Percentiles rank a stretch among this genome's conserved stretches.
phyloP scores from a whole-genome alignment of 2,888 invertebrate genomes.

The Dryocosmus kuriphilus region DNA sequence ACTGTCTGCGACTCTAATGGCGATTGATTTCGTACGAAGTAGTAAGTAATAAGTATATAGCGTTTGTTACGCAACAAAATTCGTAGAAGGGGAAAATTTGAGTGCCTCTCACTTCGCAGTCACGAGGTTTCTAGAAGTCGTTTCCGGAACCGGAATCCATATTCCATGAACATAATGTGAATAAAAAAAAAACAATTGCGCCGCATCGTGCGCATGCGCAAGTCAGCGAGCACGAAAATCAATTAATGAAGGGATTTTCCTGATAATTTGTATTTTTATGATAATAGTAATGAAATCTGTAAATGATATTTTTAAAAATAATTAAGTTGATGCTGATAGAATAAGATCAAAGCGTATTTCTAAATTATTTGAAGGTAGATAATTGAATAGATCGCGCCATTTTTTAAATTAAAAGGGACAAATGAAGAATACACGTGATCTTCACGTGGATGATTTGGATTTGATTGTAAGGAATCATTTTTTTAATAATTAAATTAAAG shows the following conservation, averaged over 20 bases:
- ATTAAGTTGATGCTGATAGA: neutral
- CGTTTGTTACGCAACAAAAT: constrained; percentile 8
- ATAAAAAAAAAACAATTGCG: neutral
- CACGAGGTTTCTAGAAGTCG: neutral
- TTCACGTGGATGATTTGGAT: neutral
- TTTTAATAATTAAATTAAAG: neutral
- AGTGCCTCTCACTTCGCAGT: neutral
- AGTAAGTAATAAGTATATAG: no score
- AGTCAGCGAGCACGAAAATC: neutral
- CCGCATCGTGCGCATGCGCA: neutral
- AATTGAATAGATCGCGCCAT: neutral
- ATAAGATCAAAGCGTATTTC: neutral
- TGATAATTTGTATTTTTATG: neutral
- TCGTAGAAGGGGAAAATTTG: neutral
- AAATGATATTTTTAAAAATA: neutral
- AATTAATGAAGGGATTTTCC: neutral
- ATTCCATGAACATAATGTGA: neutral
- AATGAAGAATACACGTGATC: no score
- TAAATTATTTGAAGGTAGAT: neutral
- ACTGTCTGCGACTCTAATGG: constrained; percentile 55
- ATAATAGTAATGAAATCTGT: neutral
- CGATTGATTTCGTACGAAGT: constrained; percentile 21
- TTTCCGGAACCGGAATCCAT: constrained; percentile 15
- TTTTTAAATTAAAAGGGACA: neutral
- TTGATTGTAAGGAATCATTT: neutral